phyloP scores from a whole-genome alignment of 2,888 invertebrate genomes.

The Ariolimax columbianus region DNA sequence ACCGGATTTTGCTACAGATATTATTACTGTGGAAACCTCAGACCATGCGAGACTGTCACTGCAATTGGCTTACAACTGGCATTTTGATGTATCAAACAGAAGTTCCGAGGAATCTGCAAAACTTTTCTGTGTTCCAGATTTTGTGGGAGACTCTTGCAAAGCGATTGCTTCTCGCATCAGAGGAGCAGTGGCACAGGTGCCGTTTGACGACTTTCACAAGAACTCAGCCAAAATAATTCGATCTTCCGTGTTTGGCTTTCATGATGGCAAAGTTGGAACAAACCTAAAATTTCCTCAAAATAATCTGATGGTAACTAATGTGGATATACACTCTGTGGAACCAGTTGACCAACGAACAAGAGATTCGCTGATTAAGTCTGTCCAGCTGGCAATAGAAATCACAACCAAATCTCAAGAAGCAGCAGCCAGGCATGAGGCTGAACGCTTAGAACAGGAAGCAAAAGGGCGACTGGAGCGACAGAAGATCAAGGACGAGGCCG shows the following conservation, averaged over 20 bases:
- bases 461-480: slow-evolving; percentile 80
- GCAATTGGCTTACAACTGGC: slow-evolving; percentile 81
- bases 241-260: slow-evolving; percentile 80
- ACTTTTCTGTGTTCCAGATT: slow-evolving; percentile 80
- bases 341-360: slow-evolving; percentile 81
- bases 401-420: slow-evolving; percentile 81
- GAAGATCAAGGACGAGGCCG: slow-evolving; percentile 80
- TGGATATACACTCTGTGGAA: slow-evolving; percentile 81
- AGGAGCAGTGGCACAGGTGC: slow-evolving; percentile 80
- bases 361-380: slow-evolving; percentile 80
- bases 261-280: slow-evolving; percentile 78
- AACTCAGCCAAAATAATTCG: slow-evolving; percentile 80
- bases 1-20: slow-evolving; percentile 81
- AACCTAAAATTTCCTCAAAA: slow-evolving; percentile 79
- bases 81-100: slow-evolving; percentile 78
- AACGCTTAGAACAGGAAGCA: slow-evolving; percentile 80
- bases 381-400: slow-evolving; percentile 81
- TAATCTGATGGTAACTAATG: slow-evolving; percentile 79
- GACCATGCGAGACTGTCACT: slow-evolving; percentile 80
- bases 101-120: slow-evolving; percentile 74
- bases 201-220: slow-evolving; percentile 81
- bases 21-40: slow-evolving; percentile 80
- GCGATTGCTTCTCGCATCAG: slow-evolving; percentile 80
- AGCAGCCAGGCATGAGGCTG: slow-evolving; percentile 80
- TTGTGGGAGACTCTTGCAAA: slow-evolving; percentile 81